Evolutionary conservation across 2,888 invertebrate species (phyloP).

Genomic region (Caenorhabditis macrosperma): DNA sequence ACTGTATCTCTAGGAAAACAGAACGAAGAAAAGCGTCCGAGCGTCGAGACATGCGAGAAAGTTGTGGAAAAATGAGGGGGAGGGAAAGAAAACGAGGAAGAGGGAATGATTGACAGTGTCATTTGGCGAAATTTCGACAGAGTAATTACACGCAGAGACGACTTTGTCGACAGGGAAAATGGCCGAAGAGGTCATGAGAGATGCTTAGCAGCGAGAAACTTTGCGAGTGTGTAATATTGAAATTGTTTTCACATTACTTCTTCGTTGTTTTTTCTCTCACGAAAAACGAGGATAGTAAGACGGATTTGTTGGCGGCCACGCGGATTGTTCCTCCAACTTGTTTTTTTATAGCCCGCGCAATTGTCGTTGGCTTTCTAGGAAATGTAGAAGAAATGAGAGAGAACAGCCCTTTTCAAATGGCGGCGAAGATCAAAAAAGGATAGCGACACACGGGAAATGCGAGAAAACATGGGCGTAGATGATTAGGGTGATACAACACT

Average conservation of each 20-base stretch:
- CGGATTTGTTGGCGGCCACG: neutral
- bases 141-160: constrained; percentile 39
- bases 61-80: neutral
- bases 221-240: neutral
- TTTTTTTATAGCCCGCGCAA: constrained; percentile 36
- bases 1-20: constrained; percentile 10
- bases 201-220: neutral
- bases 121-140: constrained; percentile 31
- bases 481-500: neutral
- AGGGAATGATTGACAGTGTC: constrained; percentile 45
- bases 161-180: neutral
- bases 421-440: neutral
- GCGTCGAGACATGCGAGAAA: neutral
- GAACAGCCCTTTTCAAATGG: neutral
- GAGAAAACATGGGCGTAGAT: neutral
- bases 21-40: neutral
- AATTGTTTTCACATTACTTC: constrained; percentile 2
- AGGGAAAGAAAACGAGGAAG: neutral
- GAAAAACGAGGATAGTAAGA: constrained; percentile 5
- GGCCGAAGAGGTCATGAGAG: constrained; percentile 14
- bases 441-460: neutral
- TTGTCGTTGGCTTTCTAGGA: constrained; percentile 8
- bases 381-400: neutral
- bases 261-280: constrained; percentile 11
- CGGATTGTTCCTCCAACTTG: constrained; percentile 33